Conservation (phyloP, 1,140 invertebrate genomes). For the Dolichoris vasculosae region DNA sequence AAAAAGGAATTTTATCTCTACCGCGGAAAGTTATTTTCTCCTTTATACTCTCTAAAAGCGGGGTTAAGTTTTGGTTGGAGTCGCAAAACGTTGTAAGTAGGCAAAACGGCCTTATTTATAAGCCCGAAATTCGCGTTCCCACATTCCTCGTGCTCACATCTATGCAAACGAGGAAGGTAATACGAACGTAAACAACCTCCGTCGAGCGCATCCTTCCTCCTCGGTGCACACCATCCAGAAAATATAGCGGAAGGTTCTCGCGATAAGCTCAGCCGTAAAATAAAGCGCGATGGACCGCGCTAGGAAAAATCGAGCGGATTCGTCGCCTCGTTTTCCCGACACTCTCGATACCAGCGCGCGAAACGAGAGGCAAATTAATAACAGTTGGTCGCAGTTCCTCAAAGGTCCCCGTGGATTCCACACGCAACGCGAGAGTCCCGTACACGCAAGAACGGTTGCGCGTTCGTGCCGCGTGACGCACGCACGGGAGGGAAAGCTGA, state of each 20-base stretch:
- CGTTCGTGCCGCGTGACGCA: not conserved
- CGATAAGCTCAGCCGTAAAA: not conserved
- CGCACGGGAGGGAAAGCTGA: constrained; percentile 44
- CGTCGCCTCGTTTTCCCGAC: not conserved
- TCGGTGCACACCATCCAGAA: not conserved
- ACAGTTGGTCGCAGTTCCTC: no score
- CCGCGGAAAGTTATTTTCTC: no score
- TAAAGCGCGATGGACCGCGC: not conserved
- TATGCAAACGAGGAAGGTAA: no score
- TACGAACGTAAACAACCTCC: not conserved
- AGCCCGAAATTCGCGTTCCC: no score
- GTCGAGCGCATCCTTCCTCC: no score
- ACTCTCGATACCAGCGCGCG: not conserved
- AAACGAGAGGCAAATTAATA: not conserved
- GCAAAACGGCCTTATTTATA: no score
- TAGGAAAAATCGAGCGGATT: not conserved
- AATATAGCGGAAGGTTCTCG: not conserved
- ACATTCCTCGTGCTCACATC: no score
- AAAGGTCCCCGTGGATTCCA: not conserved
- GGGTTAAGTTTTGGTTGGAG: not conserved
- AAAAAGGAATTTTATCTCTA: no score
- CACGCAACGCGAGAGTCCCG: not conserved
- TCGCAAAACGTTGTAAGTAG: not conserved
- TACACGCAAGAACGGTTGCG: not conserved
- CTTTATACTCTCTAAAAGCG: not conserved